Evolutionary conservation across 2,888 invertebrate species (phyloP).

Genomic region (Chalcosyrphus nemorum): DNA sequence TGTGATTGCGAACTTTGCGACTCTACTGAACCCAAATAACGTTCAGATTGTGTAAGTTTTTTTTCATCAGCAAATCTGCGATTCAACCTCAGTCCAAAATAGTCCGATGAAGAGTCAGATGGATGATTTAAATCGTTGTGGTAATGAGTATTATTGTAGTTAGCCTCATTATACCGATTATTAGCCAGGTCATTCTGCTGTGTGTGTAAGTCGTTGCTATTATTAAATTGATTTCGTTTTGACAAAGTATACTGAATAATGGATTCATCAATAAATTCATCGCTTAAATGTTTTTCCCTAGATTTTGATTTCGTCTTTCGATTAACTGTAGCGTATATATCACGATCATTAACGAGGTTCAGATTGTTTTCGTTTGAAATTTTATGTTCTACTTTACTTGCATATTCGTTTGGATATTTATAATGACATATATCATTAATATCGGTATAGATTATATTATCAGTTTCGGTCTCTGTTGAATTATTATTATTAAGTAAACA

Average conservation of each 20-base stretch:
- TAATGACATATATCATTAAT: conserved; percentile 81
- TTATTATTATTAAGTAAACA: conserved; percentile 81
- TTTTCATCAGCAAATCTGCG: conserved; percentile 73
- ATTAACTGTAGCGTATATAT: conserved; percentile 82
- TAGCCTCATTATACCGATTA: conserved; percentile 75
- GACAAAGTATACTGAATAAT: conserved; percentile 80
- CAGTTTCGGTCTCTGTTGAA: conserved; percentile 82
- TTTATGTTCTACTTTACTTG: conserved; percentile 78
- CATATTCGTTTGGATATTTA: conserved; percentile 78
- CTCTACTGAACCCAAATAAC: conserved; percentile 79
- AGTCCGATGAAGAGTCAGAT: conserved; percentile 81
- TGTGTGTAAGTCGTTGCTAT: conserved; percentile 64
- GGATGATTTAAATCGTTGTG: conserved; percentile 81
- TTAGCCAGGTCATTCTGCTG: conserved; percentile 74
- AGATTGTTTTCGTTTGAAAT: conserved; percentile 79
- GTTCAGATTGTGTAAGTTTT: conserved; percentile 79
- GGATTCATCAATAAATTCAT: conserved; percentile 81
- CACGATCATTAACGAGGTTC: conserved; percentile 80
- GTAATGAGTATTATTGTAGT: conserved; percentile 78
- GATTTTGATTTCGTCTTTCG: conserved; percentile 81
- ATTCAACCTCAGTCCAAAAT: conserved; percentile 79
- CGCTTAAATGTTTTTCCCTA: conserved; percentile 81
- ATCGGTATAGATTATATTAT: conserved; percentile 82
- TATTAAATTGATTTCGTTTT: conserved; percentile 77
- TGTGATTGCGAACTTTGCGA: conserved; percentile 79